Evolutionary conservation across 2,797 vertebrate genomes (phyloP).

Genomic region (Argentina silus): DNA sequence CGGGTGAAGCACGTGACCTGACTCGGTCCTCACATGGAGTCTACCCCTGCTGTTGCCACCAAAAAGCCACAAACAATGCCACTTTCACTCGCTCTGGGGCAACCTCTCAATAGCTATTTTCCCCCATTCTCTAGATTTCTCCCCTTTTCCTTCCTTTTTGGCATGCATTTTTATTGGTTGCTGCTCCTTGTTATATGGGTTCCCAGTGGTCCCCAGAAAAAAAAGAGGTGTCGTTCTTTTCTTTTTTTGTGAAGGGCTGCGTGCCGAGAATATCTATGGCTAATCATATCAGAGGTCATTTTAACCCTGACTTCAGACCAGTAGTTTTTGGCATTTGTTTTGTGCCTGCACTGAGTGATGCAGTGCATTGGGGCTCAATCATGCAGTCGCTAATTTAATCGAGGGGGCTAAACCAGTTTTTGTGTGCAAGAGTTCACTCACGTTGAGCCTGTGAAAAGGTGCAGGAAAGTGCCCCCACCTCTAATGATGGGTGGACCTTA

Average conservation of each 20-base stretch:
- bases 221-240: not conserved
- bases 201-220: conserved; percentile 1
- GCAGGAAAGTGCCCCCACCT: not conserved
- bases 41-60: conserved; percentile 23
- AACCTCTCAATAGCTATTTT: conserved; percentile 10
- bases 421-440: conserved; percentile 52
- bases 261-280: conserved; percentile 83
- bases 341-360: conserved; percentile 68
- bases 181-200: conserved; percentile 48
- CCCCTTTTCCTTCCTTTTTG: conserved; percentile 60
- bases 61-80: conserved; percentile 14
- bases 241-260: conserved; percentile 43
- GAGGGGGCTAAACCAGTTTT: conserved; percentile 67
- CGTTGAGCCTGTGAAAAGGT: conserved; percentile 44
- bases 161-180: conserved; percentile 28
- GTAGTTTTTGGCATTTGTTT: conserved; percentile 82
- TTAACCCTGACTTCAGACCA: conserved; percentile 42
- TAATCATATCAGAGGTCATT: conserved; percentile 84
- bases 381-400: conserved; percentile 85
- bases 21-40: not conserved
- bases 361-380: conserved; percentile 80
- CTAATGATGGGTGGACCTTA: not conserved
- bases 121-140: conserved; percentile 35
- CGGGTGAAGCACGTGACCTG: not conserved
- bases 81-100: conserved; percentile 16